Conservation (phyloP, 2,888 invertebrate species). For the Eledona agricola region DNA sequence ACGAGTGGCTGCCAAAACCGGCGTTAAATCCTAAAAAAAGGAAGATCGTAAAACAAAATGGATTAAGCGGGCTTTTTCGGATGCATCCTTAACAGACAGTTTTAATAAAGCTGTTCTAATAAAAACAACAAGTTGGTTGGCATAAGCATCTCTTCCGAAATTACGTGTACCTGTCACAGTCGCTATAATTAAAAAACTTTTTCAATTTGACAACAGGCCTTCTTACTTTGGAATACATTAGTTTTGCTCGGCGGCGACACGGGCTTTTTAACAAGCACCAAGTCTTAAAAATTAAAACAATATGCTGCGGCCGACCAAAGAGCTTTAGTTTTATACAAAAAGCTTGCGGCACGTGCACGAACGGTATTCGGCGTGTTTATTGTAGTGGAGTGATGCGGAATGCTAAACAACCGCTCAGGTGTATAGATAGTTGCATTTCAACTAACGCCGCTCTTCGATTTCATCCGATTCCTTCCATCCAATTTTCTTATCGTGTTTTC, state of each 20-base stretch:
- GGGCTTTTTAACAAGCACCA: no score
- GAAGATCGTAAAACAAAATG: no score
- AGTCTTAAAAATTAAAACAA: conserved; percentile 22
- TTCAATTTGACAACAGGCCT: conserved; percentile 50
- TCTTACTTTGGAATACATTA: conserved; percentile 36
- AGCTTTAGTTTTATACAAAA: conserved; percentile 28
- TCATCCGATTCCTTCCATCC: conserved; percentile 20
- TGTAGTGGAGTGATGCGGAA: conserved; percentile 3
- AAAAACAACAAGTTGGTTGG: conserved; percentile 9
- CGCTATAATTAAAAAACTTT: conserved; percentile 53
- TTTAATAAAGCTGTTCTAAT: conserved; percentile 17
- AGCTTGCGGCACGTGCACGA: conserved; percentile 21
- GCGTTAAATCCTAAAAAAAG: conserved; percentile 2
- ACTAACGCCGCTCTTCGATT: no score
- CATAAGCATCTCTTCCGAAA: conserved; percentile 21
- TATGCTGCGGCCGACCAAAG: conserved; percentile 23
- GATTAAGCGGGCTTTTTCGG: not conserved
- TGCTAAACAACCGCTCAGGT: conserved; percentile 9
- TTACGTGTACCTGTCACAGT: conserved; percentile 35
- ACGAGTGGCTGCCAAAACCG: conserved; percentile 1
- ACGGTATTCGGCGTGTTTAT: conserved; percentile 16
- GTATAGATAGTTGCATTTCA: conserved; percentile 15
- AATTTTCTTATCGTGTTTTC: conserved; percentile 30
- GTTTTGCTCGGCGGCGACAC: conserved; percentile 22
- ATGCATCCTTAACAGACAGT: conserved; percentile 5